Percentiles rank a stretch among this genome's conserved stretches.
Conservation (phyloP, 2,888 invertebrate species). For the Patella depressa region DNA sequence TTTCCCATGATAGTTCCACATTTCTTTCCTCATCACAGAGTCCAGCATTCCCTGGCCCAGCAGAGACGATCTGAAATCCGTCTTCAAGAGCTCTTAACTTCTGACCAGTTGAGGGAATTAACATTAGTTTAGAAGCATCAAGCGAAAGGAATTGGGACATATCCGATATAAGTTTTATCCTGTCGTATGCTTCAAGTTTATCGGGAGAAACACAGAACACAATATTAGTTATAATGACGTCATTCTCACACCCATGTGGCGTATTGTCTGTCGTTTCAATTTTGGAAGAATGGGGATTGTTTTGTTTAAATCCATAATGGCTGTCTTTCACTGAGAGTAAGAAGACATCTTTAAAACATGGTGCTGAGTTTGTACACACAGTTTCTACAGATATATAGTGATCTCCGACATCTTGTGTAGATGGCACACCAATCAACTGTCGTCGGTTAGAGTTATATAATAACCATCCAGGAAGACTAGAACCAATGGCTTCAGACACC, state of each 20-base stretch:
- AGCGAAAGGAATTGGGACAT: constrained; percentile 39
- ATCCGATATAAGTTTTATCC: constrained; percentile 28
- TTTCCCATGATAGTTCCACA: constrained; percentile 38
- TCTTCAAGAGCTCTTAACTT: constrained; percentile 25
- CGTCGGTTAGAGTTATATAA: constrained; percentile 21
- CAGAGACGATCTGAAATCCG: constrained; percentile 35
- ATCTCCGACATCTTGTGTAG: constrained; percentile 19
- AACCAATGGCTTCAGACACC: constrained; percentile 14
- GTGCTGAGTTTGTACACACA: neutral
- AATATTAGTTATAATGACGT: constrained; percentile 29
- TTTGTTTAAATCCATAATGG: neutral
- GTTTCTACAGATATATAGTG: constrained; percentile 20
- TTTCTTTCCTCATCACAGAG: constrained; percentile 23
- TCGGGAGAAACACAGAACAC: constrained; percentile 32
- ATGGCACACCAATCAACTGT: constrained; percentile 29
- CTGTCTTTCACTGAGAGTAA: constrained; percentile 24
- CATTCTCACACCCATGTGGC: constrained; percentile 17
- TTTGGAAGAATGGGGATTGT: neutral
- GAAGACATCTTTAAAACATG: constrained; percentile 30
- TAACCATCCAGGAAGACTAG: constrained; percentile 30
- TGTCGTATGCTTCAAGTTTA: constrained; percentile 20
- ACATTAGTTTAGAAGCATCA: constrained; percentile 22
- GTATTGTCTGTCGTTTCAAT: neutral
- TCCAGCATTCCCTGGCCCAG: constrained; percentile 34
- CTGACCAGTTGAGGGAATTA: constrained; percentile 23